phyloP scores from a whole-genome alignment of 2,113 vertebrate genomes.

The Oenanthe melanoleuca region DNA sequence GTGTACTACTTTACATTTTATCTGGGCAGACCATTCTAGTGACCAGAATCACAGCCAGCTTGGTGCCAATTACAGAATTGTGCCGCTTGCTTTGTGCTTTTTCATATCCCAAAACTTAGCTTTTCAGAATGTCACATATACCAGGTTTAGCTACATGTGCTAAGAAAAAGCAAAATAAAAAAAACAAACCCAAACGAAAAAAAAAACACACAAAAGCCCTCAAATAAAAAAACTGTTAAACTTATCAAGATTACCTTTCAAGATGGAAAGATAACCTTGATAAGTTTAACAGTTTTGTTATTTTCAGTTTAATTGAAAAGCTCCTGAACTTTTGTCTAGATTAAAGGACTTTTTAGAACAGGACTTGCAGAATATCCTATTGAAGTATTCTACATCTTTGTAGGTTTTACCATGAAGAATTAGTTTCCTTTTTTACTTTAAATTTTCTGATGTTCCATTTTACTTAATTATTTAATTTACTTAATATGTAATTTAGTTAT shows the following conservation, averaged over 20 bases:
- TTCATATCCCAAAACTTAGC: not conserved
- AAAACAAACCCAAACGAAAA: rapidly evolving
- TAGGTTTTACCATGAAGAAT: not conserved
- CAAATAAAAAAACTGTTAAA: not conserved
- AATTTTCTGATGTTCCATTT: not conserved
- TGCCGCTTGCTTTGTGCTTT: not conserved
- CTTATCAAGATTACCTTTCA: not conserved
- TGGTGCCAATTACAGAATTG: not conserved
- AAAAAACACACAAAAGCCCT: rapidly evolving
- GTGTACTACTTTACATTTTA: not conserved
- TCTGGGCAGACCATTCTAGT: not conserved
- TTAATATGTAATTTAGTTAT: not conserved
- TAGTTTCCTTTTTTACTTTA: not conserved
- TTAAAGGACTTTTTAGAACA: not conserved
- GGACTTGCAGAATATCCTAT: not conserved
- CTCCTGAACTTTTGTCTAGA: not conserved
- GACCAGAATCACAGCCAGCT: not conserved
- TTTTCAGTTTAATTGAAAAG: not conserved
- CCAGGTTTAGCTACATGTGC: not conserved
- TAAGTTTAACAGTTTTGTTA: too few relatives aligned
- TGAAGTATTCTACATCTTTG: not conserved
- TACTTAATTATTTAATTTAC: not conserved
- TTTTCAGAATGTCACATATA: not conserved
- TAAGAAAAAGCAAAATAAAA: not conserved
- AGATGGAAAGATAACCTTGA: too few relatives aligned